phyloP scores from a whole-genome alignment of 2,888 invertebrate genomes.

The Brenthis ino region DNA sequence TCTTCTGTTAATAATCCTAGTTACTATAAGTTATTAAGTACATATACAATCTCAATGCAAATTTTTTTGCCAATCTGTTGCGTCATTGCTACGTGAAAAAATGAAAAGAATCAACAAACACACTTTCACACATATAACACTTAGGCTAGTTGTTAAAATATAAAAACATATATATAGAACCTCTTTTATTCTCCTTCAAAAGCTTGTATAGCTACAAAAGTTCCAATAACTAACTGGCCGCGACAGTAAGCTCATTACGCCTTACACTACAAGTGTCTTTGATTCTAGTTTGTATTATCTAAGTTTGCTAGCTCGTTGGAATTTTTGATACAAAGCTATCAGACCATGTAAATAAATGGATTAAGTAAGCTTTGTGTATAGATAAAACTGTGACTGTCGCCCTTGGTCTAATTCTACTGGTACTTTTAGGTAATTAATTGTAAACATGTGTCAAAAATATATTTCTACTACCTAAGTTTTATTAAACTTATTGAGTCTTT shows the following conservation, averaged over 20 bases:
- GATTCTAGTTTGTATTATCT: slow-evolving; percentile 15
- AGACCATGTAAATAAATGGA: slow-evolving; percentile 4
- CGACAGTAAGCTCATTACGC: slow-evolving; percentile 27
- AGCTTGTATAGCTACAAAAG: slow-evolving; percentile 11
- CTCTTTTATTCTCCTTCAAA: background rate
- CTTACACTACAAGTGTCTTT: slow-evolving; percentile 2
- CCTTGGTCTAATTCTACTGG: background rate
- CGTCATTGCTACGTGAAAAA: too few relatives aligned
- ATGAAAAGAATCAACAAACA: too few relatives aligned
- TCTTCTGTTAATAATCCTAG: too few relatives aligned
- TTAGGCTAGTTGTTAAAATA: slow-evolving; percentile 9
- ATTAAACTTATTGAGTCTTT: too few relatives aligned
- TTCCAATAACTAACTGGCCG: slow-evolving; percentile 16
- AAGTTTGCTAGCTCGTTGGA: background rate
- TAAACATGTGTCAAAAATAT: background rate
- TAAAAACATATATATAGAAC: slow-evolving; percentile 31
- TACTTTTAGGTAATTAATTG: background rate
- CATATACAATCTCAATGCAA: too few relatives aligned
- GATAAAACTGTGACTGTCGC: background rate
- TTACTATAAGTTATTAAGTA: too few relatives aligned
- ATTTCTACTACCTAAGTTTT: too few relatives aligned
- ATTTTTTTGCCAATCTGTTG: too few relatives aligned
- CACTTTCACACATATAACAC: too few relatives aligned
- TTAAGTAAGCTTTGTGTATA: background rate
- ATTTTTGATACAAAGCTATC: background rate